phyloP scores from a whole-genome alignment of 2,888 invertebrate genomes.

The Stictocephala bisonia region DNA sequence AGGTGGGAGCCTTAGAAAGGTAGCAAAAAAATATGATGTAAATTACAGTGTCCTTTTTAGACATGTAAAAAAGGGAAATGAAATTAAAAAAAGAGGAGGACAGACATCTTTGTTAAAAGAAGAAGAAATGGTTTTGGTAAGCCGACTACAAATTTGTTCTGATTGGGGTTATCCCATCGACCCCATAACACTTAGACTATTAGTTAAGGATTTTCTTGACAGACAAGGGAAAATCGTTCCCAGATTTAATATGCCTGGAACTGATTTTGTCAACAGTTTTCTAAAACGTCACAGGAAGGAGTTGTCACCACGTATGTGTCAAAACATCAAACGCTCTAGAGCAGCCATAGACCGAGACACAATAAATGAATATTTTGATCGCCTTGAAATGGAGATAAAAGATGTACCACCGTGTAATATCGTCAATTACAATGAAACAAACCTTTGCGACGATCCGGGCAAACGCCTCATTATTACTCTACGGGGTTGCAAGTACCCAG shows the following conservation, averaged over 20 bases:
- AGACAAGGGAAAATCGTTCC: slow-evolving; percentile 49
- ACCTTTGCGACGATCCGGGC: slow-evolving; percentile 60
- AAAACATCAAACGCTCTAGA: slow-evolving; percentile 54
- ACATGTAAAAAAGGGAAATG: slow-evolving; percentile 37
- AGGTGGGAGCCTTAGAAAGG: slow-evolving; percentile 15
- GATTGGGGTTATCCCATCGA: slow-evolving; percentile 57
- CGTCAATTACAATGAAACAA: slow-evolving; percentile 62
- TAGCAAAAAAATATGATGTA: background rate
- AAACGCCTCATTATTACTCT: slow-evolving; percentile 47
- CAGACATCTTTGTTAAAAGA: slow-evolving; percentile 46
- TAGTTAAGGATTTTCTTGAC: slow-evolving; percentile 57
- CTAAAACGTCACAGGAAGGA: slow-evolving; percentile 52
- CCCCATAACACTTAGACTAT: slow-evolving; percentile 53
- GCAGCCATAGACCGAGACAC: too few relatives aligned
- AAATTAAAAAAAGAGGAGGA: slow-evolving; percentile 46
- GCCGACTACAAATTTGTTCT: slow-evolving; percentile 48
- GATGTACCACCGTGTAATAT: slow-evolving; percentile 47
- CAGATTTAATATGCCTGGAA: slow-evolving; percentile 56
- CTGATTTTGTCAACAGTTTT: slow-evolving; percentile 55
- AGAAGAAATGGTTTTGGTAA: slow-evolving; percentile 50
- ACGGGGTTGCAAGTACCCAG: slow-evolving; percentile 51
- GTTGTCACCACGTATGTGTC: slow-evolving; percentile 49
- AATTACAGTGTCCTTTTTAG: slow-evolving; percentile 21
- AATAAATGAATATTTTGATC: slow-evolving; percentile 56
- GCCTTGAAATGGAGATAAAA: slow-evolving; percentile 53